Base-by-base conservation (phyloP, 1,140 invertebrate genomes). In the Phocides pigmalion region DNA sequence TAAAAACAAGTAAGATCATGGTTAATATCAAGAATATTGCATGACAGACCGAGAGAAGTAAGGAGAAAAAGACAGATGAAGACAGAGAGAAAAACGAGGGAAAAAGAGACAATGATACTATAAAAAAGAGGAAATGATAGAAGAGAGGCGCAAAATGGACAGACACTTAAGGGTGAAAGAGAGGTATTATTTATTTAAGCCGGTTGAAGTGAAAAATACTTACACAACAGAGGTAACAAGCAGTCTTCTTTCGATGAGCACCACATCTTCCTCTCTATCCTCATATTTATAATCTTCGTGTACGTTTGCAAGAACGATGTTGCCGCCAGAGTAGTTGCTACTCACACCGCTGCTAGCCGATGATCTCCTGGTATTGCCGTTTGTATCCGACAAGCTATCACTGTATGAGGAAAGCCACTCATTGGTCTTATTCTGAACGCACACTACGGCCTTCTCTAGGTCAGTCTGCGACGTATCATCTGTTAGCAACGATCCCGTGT, bases 241-340 rank as follows among this genome's bases (percentile, higher is more conserved):
- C 35, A 95, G 79, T 74, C 94, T 93, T 46, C 93, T 94, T 82
- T 97, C 96, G 68, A 95, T 93, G 16, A 97, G 93, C 39, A 94
- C 92, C 0, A 96, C 86, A 39, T 95, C 94, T 70, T 96, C 93
- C 51, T 96, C 94, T 61, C 89, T 86, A 84, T 97, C 95, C 41
- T 94, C 93, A 81, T 96, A 96, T 50, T 94, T 95, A 70, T 96
- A 97, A 62, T 96, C 94, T 79, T 96, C 96, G 14, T 95, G 93
- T 16, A 95, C 84, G 72, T 89, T 94, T 0, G 94, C 88, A 19
- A 91, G 39, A 3, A 86, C 69, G 28, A 91, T 91, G 58, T 75
- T 89, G 0, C 88, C 82, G 1, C 75, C 78, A 6, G 85, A 89
- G 22, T 76, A 86, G 37, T 76, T 84, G 46, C 88, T 90, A 50